phyloP scores from a whole-genome alignment of 2,888 invertebrate species.

The Cartodere bifasciata region DNA sequence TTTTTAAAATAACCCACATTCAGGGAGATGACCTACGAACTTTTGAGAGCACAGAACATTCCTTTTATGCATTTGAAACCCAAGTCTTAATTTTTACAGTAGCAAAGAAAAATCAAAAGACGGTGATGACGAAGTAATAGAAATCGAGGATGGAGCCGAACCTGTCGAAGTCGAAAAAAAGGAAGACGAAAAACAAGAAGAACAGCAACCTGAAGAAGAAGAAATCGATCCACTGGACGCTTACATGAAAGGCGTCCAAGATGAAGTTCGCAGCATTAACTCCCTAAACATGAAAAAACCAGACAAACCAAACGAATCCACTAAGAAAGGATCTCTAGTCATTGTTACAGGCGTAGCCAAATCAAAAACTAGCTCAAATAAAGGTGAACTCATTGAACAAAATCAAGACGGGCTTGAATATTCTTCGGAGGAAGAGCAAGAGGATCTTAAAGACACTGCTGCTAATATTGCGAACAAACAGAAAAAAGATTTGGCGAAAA shows the following conservation, averaged over 20 bases:
- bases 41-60: too few relatives aligned
- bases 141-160: slow-evolving; percentile 18
- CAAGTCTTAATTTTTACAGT: too few relatives aligned
- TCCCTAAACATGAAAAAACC: slow-evolving; percentile 49
- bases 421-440: slow-evolving; percentile 93
- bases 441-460: slow-evolving; percentile 84
- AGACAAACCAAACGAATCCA: slow-evolving; percentile 29
- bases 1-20: too few relatives aligned
- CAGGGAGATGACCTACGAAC: too few relatives aligned
- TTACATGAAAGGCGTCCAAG: slow-evolving; percentile 84
- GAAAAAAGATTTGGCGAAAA: slow-evolving; percentile 83
- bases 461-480: slow-evolving; percentile 82
- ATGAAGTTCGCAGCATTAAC: slow-evolving; percentile 73
- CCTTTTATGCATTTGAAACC: too few relatives aligned
- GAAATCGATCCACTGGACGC: slow-evolving; percentile 95
- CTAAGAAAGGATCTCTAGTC: slow-evolving; percentile 52
- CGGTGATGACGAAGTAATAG: slow-evolving; percentile 14
- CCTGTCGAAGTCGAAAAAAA: slow-evolving; percentile 16
- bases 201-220: slow-evolving; percentile 42
- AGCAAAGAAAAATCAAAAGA: slow-evolving; percentile 23
- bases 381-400: slow-evolving; percentile 98
- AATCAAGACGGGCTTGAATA: slow-evolving; percentile 97
- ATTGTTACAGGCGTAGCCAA: slow-evolving; percentile 79
- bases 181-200: slow-evolving; percentile 42
- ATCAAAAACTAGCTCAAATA: slow-evolving; percentile 62